Conservation (phyloP, 1,140 invertebrate species). For the Bursaphelenchus mucronatus region DNA sequence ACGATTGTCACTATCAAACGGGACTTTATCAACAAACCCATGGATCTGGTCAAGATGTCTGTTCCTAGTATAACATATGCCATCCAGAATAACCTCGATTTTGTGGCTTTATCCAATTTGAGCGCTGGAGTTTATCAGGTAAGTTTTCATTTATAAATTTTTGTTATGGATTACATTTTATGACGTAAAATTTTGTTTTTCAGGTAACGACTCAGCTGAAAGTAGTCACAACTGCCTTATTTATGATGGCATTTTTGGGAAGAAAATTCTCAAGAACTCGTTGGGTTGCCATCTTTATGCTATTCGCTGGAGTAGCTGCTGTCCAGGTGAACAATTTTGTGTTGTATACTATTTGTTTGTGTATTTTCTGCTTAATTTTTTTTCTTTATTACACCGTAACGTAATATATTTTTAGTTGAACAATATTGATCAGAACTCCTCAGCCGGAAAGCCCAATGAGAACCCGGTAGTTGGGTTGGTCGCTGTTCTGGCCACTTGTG, state of each 20-base stretch:
- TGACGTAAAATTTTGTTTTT: conserved; percentile 24
- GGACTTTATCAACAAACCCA: conserved; percentile 53
- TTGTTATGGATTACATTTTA: background rate
- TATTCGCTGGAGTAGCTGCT: conserved; percentile 56
- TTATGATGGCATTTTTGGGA: conserved; percentile 59
- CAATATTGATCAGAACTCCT: conserved; percentile 33
- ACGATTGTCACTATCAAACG: conserved; percentile 29
- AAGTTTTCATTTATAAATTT: conserved; percentile 13
- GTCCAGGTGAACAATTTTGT: conserved; percentile 43
- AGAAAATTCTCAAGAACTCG: conserved; percentile 49
- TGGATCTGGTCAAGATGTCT: conserved; percentile 54
- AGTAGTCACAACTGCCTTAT: conserved; percentile 59
- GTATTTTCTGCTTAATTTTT: conserved; percentile 14
- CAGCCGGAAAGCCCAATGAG: conserved; percentile 21
- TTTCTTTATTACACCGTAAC: too few relatives aligned
- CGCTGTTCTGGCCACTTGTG: conserved; percentile 55
- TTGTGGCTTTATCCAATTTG: conserved; percentile 57
- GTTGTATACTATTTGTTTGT: conserved; percentile 7
- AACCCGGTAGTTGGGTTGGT: conserved; percentile 52
- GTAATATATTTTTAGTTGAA: conserved; percentile 42
- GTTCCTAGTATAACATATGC: conserved; percentile 60
- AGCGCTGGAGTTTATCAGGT: conserved; percentile 60
- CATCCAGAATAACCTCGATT: conserved; percentile 59
- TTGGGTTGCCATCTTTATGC: conserved; percentile 55
- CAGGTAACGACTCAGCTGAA: conserved; percentile 56